Evolutionary conservation across 2,888 invertebrate genomes (phyloP).

Genomic region (Lysandra bellargus): DNA sequence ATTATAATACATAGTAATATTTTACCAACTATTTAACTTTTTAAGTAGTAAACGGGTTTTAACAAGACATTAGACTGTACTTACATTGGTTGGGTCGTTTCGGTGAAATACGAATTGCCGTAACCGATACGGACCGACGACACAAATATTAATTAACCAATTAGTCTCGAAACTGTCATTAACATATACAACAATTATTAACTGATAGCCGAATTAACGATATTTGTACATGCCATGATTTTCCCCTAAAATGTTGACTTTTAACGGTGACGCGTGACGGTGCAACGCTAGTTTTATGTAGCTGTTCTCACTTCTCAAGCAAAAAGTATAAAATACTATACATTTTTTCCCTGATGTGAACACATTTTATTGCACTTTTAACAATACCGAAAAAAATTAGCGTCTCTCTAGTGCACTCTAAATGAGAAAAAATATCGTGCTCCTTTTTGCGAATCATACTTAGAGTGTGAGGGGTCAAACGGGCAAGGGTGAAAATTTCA

Average conservation of each 20-base stretch:
- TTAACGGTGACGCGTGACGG: neutral
- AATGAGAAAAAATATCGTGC: neutral
- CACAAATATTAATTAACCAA: conserved; percentile 41
- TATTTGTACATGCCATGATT: conserved; percentile 1
- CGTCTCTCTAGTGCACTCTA: neutral
- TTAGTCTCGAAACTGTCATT: conserved; percentile 37
- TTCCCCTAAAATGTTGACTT: neutral
- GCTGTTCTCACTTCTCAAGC: neutral
- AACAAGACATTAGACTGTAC: neutral
- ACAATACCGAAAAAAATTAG: neutral
- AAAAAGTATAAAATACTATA: neutral
- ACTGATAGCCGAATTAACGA: conserved; percentile 34
- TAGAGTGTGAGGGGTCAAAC: too few species aligned
- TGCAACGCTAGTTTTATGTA: too few species aligned
- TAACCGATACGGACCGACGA: conserved; percentile 31
- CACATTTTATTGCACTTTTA: neutral
- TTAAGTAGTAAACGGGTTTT: neutral
- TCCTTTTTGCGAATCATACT: too few species aligned
- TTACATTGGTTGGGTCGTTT: conserved; percentile 13
- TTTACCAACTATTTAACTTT: neutral
- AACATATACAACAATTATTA: conserved; percentile 36
- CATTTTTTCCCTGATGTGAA: neutral
- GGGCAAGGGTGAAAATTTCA: too few species aligned
- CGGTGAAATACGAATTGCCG: conserved; percentile 21
- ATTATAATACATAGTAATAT: neutral